Evolutionary conservation across 2,888 invertebrate species (phyloP).

Genomic region (Isotomurus palustris): DNA sequence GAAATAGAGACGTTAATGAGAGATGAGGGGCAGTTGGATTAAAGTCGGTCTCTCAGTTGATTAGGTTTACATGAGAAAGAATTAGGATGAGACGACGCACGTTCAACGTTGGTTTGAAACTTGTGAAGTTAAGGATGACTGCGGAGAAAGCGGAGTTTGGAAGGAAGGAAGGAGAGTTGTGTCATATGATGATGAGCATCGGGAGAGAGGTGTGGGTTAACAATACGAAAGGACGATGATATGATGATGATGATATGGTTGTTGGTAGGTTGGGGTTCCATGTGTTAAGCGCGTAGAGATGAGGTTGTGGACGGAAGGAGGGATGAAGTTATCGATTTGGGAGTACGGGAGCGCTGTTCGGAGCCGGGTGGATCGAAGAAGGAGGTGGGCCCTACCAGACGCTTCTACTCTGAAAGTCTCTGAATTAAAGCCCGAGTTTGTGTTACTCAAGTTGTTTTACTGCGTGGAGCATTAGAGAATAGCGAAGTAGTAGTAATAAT

Average conservation of each 20-base stretch:
- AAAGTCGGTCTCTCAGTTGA: not conserved
- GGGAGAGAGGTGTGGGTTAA: not conserved
- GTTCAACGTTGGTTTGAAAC: too few species aligned
- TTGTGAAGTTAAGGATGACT: not conserved
- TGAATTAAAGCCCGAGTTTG: not conserved
- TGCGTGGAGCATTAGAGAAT: too few species aligned
- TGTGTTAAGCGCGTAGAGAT: not conserved
- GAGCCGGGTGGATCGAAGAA: slow-evolving; percentile 5
- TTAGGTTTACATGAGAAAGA: too few species aligned
- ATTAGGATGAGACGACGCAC: too few species aligned
- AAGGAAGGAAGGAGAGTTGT: too few species aligned
- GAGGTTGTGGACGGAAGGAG: not conserved
- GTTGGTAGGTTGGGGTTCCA: not conserved
- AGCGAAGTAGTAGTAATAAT: too few species aligned
- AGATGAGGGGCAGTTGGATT: not conserved
- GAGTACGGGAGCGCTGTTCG: not conserved
- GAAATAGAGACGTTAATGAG: too few species aligned
- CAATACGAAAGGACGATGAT: not conserved
- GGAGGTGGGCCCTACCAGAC: not conserved
- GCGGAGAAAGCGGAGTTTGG: too few species aligned
- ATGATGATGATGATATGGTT: not conserved
- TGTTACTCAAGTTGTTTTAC: too few species aligned
- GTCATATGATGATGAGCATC: not conserved
- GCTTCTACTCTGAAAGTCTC: too few species aligned
- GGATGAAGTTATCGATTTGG: not conserved